Conservation (phyloP, 1,140 invertebrate species). For the Cephus cinctus region DNA sequence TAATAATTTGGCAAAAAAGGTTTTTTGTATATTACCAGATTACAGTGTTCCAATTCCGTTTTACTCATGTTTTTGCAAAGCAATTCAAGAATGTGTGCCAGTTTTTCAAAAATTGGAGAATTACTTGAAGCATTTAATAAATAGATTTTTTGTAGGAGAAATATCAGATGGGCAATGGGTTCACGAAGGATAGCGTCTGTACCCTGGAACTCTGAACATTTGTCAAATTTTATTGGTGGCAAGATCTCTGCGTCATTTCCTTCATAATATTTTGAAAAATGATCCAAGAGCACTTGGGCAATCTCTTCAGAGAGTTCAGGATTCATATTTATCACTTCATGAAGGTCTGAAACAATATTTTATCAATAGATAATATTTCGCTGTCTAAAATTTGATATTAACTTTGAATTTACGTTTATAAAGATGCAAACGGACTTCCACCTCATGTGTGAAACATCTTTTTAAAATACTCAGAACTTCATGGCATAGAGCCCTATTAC, state of each 20-base stretch:
- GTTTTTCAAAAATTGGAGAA: conserved; percentile 23
- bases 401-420: conserved; percentile 55
- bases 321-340: conserved; percentile 51
- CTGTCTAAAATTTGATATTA: neutral
- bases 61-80: conserved; percentile 42
- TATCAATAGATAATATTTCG: neutral
- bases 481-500: conserved; percentile 59
- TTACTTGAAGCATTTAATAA: conserved; percentile 26
- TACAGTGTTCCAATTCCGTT: conserved; percentile 43
- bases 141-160: conserved; percentile 46
- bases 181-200: conserved; percentile 45
- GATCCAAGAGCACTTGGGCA: conserved; percentile 55
- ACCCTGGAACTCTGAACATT: conserved; percentile 48
- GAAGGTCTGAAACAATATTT: conserved; percentile 45
- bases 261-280: conserved; percentile 53
- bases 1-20: conserved; percentile 8
- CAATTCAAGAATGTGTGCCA: conserved; percentile 40
- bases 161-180: conserved; percentile 46
- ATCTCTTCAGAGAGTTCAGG: conserved; percentile 49
- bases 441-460: conserved; percentile 62
- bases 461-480: conserved; percentile 63
- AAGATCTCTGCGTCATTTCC: conserved; percentile 37
- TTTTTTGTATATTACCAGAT: conserved; percentile 41
- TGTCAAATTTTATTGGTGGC: conserved; percentile 48
- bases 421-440: conserved; percentile 56